phyloP scores from a whole-genome alignment of 2,113 vertebrate genomes.

The Microtus richardsoni region DNA sequence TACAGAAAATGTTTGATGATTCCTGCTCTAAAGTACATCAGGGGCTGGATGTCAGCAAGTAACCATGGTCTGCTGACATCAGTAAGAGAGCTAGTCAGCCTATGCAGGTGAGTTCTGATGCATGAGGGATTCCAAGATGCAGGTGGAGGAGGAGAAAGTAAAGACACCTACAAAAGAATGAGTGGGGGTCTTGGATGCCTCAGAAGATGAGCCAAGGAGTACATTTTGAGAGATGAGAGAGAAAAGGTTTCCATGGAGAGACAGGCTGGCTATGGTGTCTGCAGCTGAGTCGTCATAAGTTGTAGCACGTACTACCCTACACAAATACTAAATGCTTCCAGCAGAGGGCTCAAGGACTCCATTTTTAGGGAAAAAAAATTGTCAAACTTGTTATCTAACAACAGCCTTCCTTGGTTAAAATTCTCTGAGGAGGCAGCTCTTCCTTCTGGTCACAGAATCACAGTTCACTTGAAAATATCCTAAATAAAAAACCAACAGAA shows the following conservation, averaged over 20 bases:
- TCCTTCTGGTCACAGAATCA: background rate
- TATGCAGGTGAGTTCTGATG: background rate
- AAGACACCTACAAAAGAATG: background rate
- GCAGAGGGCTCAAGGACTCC: conserved; percentile 86
- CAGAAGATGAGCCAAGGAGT: background rate
- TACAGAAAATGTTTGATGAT: background rate
- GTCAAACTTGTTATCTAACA: background rate
- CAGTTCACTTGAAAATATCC: conserved; percentile 24
- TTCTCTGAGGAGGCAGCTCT: background rate
- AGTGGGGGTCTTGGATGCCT: background rate
- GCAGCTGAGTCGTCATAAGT: background rate
- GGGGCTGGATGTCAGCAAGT: background rate
- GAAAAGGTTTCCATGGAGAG: background rate
- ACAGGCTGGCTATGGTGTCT: background rate
- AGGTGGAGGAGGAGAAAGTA: background rate
- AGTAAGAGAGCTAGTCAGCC: background rate
- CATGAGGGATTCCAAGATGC: background rate
- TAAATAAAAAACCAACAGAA: background rate
- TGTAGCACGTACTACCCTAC: background rate
- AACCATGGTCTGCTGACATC: background rate
- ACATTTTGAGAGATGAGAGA: background rate
- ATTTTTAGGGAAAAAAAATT: conserved; percentile 60
- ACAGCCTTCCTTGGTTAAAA: background rate
- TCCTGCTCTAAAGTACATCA: background rate
- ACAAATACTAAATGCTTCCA: conserved; percentile 82